Base-by-base conservation (phyloP, 2,113 vertebrate genomes). In the Epinephelus fuscoguttatus region DNA sequence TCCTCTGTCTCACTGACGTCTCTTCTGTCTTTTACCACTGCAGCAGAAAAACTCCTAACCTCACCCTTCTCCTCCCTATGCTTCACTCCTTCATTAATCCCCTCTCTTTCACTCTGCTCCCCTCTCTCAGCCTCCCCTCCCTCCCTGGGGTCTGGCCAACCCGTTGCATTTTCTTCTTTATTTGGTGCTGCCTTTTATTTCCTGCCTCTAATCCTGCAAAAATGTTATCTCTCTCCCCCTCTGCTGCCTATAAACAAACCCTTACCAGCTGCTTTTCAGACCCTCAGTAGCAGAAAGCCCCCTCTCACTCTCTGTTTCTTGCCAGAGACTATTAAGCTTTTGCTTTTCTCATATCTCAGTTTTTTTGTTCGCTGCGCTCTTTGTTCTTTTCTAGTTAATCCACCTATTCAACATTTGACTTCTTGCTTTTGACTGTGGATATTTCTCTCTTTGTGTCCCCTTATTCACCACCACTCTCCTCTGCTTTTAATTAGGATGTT, bases 131-230 rank as follows among this genome's bases (percentile, higher is more conserved):
- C 30, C 30, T 30, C 4, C 61, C 52, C 14, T 50, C 42, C 75
- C 25, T 72, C 78, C 77, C 62, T 33, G 50, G 81, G 68, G 78
- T 85, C 76, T 42, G 18, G 49, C 74, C 72, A 74, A 69, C 68
- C 49, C 18, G 4, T 75, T 84, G 81, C 85, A 88, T 89, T 94
- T 95, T 92, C 90, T 94, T 90, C 94, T 94, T 93, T 94, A 94
- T 95, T 94, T 94, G 91, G 93, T 93, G 89, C 76, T 80, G 78
- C 62, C 69, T 90, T 88, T 86, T 86, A 90, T 89, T 93, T 92
- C 92, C 93, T 93, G 87, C 78, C 85, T 80, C 77, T 89, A 92
- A 92, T 90, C 84, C 84, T 84, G 79, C 68, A 89, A 91, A 95
- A 95, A 92, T 92, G 78, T 93, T 93, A 90, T 93, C 92, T 88